A percentile compares a stretch with the other conserved stretches of the same genome.
phyloP scores from a whole-genome alignment of 1,140 invertebrate species.

The Zaprionus lachaisei region DNA sequence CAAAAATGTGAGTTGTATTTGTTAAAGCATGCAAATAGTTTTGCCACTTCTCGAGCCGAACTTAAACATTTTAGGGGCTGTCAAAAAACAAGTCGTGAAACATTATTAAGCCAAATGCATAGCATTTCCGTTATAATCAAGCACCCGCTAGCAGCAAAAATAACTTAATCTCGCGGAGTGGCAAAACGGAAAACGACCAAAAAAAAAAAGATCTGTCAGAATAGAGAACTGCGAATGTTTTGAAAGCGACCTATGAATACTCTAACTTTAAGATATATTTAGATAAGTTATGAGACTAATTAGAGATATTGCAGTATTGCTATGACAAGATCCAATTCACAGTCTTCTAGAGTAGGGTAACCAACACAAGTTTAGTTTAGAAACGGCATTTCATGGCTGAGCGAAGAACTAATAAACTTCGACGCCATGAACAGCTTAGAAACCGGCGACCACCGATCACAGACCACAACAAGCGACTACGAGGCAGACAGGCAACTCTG shows the following conservation, averaged over 20 bases:
- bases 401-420: constrained; percentile 74
- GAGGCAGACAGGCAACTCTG: constrained; percentile 7
- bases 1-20: constrained; percentile 22
- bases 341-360: constrained; percentile 38
- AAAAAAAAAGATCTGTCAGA: constrained; percentile 31
- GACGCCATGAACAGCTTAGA: constrained; percentile 33
- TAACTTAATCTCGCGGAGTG: constrained; percentile 51
- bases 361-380: constrained; percentile 52
- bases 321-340: constrained; percentile 3
- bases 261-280: neutral
- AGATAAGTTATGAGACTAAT: neutral
- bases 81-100: constrained; percentile 46
- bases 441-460: constrained; percentile 28
- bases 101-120: constrained; percentile 69
- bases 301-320: neutral
- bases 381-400: constrained; percentile 74
- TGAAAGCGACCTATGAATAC: neutral
- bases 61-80: neutral
- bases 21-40: constrained; percentile 50
- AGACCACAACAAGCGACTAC: constrained; percentile 24
- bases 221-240: neutral
- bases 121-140: constrained; percentile 80
- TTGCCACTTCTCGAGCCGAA: constrained; percentile 44
- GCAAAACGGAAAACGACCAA: constrained; percentile 33
- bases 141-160: constrained; percentile 65